Percentiles rank a stretch among this genome's conserved stretches.
Evolutionary conservation across 2,113 vertebrate genomes (phyloP).

Genomic region (Clarias gariepinus): DNA sequence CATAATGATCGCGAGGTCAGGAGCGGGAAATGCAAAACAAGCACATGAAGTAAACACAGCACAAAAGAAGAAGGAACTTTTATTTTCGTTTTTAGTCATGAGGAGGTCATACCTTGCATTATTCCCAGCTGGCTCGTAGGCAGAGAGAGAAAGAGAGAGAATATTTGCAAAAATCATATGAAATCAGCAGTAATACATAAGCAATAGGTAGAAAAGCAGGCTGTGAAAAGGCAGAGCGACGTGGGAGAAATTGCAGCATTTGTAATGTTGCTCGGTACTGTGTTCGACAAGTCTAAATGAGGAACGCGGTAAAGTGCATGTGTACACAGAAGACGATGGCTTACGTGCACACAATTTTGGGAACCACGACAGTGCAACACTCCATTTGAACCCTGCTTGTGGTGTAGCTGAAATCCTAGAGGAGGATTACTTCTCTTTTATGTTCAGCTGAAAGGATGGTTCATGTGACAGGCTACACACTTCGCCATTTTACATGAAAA

Average conservation of each 20-base stretch:
- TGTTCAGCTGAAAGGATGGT: slow-evolving; percentile 48
- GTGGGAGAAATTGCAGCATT: slow-evolving; percentile 26
- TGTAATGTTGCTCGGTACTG: slow-evolving; percentile 23
- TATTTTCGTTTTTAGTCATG: slow-evolving; percentile 18
- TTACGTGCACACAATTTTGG: background rate
- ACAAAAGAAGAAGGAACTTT: background rate
- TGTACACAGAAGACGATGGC: slow-evolving; percentile 1
- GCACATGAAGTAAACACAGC: slow-evolving; percentile 23
- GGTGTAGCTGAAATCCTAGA: slow-evolving; percentile 39
- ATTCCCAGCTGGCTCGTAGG: slow-evolving; percentile 30
- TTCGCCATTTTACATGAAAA: slow-evolving; percentile 44
- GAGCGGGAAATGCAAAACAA: slow-evolving; percentile 30
- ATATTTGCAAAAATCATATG: slow-evolving; percentile 29
- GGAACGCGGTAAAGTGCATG: background rate
- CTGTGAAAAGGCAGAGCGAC: slow-evolving; percentile 19
- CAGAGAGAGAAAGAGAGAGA: slow-evolving; percentile 19
- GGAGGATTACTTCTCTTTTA: slow-evolving; percentile 48
- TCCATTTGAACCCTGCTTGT: slow-evolving; percentile 19
- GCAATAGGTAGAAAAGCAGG: slow-evolving; percentile 22
- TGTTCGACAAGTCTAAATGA: slow-evolving; percentile 34
- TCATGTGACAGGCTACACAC: slow-evolving; percentile 37
- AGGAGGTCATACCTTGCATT: slow-evolving; percentile 34
- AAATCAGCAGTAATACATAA: slow-evolving; percentile 37
- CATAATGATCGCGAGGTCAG: slow-evolving; percentile 69
- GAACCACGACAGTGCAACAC: slow-evolving; percentile 10